phyloP scores from a whole-genome alignment of 2,888 invertebrate species.

The Laspeyria flexula region DNA sequence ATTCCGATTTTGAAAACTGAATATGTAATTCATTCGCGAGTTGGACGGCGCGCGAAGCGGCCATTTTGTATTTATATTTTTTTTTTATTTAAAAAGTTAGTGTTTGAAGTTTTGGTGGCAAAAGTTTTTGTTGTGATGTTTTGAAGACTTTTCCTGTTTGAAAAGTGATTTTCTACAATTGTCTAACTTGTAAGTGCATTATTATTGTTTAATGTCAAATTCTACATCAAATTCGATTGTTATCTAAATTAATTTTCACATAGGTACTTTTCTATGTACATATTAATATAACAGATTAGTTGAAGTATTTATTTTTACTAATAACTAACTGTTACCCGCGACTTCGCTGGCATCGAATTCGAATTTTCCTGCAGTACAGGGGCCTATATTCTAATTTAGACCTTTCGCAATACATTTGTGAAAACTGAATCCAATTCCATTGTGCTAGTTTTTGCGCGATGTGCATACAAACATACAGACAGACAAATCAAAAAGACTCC shows the following conservation, averaged over 20 bases:
- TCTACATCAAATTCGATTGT: not conserved
- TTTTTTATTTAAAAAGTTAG: slow-evolving; percentile 19
- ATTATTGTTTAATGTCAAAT: too few relatives aligned
- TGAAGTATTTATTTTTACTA: too few relatives aligned
- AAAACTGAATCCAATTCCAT: too few relatives aligned
- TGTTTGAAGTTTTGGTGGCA: slow-evolving; percentile 17
- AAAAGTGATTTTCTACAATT: not conserved
- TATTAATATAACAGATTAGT: too few relatives aligned
- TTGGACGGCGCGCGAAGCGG: slow-evolving; percentile 55
- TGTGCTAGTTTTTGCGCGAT: too few relatives aligned
- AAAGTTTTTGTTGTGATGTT: not conserved
- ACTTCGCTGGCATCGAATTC: too few relatives aligned
- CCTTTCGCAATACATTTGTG: too few relatives aligned
- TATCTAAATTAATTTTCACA: not conserved
- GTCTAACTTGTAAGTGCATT: not conserved
- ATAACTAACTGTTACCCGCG: too few relatives aligned
- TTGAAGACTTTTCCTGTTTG: not conserved
- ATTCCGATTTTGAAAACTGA: slow-evolving; percentile 77
- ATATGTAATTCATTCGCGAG: slow-evolving; percentile 77
- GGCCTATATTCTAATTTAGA: too few relatives aligned
- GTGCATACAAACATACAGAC: too few relatives aligned
- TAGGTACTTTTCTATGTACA: not conserved
- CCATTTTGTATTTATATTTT: slow-evolving; percentile 62
- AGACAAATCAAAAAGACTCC: too few relatives aligned
- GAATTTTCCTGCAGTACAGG: too few relatives aligned